Base-by-base conservation (phyloP, 1,140 invertebrate species). In the Sitodiplosis mosellana region DNA sequence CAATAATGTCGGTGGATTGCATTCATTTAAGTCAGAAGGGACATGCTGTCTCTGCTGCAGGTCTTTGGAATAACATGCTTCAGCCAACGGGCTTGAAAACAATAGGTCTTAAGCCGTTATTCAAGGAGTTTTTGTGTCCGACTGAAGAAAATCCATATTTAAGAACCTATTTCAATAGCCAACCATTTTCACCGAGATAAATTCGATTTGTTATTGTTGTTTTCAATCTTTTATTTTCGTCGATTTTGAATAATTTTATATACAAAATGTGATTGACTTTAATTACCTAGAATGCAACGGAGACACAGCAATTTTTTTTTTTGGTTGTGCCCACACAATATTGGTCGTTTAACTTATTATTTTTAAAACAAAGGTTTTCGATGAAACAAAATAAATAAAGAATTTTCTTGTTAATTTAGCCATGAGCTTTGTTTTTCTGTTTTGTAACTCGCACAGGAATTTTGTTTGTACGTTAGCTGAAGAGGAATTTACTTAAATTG, bases 11-110 rank as follows among this genome's bases (percentile, higher is more conserved):
- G 2, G 57, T 59, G 6, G 79, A 81, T 57, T 81, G 79, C 59
- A 80, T 81, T 55, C 80, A 82, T 54, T 60, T 74, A 7, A 78
- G 72, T 53, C 71, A 76, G 53, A 74, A 73, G 53, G 65, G 66
- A 20, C 70, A 79, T 51, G 67, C 73, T 5, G 27, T 54, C 73
- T 73, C 59, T 53, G 65, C 66, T 0, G 69, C 67, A 48, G 57
- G 57, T 17, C 52, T 74, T 3, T 76, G 71, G 72, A 76, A 73
- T 55, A 76, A 71, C 51, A 60, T 74, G 53, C 34, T 74, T 49
- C 59, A 72, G 57, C 70, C 69, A 22, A 46, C 50, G 7, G 54
- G 54, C 20, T 21, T 51, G 41, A 56, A 56, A 49, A 48, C 47
- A 15, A 33, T 15, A 0, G 51, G 52, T 34, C 52, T 53, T 46